These are phyloP conservation scores for Micropterix aruncella DNA, from an alignment of 2,888 invertebrate species.

Conservation along the genomic window DNA sequence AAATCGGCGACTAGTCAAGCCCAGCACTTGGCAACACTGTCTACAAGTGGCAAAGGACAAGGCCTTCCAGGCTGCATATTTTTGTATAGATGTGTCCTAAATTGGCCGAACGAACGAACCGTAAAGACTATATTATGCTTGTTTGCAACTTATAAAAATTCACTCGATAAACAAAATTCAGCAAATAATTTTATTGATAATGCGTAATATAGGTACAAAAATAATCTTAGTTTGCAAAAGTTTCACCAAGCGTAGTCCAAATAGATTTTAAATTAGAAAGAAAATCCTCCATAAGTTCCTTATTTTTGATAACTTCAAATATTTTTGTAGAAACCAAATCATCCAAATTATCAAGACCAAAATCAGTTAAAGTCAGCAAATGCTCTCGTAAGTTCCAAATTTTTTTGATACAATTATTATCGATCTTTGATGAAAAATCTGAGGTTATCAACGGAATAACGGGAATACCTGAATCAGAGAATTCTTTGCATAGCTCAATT, in stretches of 20 bases:
- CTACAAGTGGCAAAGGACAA: too few species aligned
- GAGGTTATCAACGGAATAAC: conserved; percentile 2
- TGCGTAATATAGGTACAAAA: background rate
- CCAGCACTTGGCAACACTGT: too few species aligned
- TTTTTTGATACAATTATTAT: conserved; percentile 4
- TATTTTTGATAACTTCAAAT: background rate
- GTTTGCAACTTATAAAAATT: too few species aligned
- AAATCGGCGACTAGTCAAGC: too few species aligned
- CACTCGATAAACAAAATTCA: too few species aligned
- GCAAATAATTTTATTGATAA: conserved; percentile 1
- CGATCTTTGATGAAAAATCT: background rate
- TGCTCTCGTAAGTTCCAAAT: conserved; percentile 3
- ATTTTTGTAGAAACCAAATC: background rate
- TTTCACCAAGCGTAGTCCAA: conserved; percentile 11
- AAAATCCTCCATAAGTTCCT: conserved; percentile 1
- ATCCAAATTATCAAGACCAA: background rate
- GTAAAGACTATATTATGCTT: too few species aligned
- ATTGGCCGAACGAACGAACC: too few species aligned
- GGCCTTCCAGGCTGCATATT: too few species aligned
- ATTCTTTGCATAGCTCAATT: conserved; percentile 5
- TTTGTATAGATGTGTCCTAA: too few species aligned
- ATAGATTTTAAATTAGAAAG: conserved; percentile 7
- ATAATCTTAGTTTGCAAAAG: conserved; percentile 8
- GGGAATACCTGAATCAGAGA: conserved; percentile 6
- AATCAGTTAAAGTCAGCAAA: background rate